These are phyloP conservation scores for Platygyra sinensis DNA, from an alignment of 64 coral and sea anemone species.

Conservation along the genomic window DNA sequence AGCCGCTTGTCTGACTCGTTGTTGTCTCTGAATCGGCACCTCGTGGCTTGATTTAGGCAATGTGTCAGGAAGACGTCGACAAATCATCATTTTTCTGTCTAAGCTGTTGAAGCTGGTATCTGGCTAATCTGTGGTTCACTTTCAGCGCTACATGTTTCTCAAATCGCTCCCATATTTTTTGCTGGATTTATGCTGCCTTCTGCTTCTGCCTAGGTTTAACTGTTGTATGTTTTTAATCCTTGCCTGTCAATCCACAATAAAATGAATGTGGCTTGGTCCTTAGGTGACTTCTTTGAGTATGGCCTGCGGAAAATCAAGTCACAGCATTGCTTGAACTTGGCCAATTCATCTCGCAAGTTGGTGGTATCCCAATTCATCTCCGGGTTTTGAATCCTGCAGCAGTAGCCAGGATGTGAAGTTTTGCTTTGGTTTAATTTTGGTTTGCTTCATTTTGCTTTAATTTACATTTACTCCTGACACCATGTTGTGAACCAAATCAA, in stretches of 20 bases:
- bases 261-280: slow-evolving; percentile 61
- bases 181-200: slow-evolving; percentile 12
- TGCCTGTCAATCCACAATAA: slow-evolving; percentile 65
- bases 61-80: slow-evolving; percentile 48
- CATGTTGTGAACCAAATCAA: too few species aligned
- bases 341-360: too few species aligned
- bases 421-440: too few species aligned
- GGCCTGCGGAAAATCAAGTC: too few species aligned
- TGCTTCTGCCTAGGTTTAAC: slow-evolving; percentile 48
- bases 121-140: slow-evolving; percentile 50
- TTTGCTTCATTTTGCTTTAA: too few species aligned
- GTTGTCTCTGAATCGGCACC: slow-evolving; percentile 55
- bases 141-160: slow-evolving; percentile 61
- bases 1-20: slow-evolving; percentile 16
- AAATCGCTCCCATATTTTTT: slow-evolving; percentile 50
- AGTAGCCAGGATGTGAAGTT: too few species aligned
- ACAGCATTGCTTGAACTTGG: too few species aligned
- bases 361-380: too few species aligned
- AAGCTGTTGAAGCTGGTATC: slow-evolving; percentile 70
- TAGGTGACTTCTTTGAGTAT: neutral
- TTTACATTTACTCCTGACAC: too few species aligned
- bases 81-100: slow-evolving; percentile 45
- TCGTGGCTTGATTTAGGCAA: slow-evolving; percentile 58
- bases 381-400: too few species aligned
- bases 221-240: slow-evolving; percentile 61